Base-by-base conservation (phyloP, 1,140 invertebrate genomes). In the Mizuhopecten yessoensis region DNA sequence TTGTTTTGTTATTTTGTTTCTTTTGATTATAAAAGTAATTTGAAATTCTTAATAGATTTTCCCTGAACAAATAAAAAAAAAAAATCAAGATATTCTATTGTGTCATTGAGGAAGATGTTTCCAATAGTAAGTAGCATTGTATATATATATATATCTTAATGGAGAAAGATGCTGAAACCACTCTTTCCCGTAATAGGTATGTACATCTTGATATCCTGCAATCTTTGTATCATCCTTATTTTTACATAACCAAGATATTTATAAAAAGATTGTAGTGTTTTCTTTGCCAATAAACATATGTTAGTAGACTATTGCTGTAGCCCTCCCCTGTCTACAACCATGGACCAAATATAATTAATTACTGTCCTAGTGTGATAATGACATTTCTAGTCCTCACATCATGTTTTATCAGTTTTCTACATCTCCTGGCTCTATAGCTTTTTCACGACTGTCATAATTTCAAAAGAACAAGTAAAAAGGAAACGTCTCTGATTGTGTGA, bases 401-500 rank as follows among this genome's bases (percentile, higher is more conserved):
- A 75, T 29, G 29, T n/a, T 29, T 75, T 75, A 75, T 75, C 57
- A 75, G 23, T n/a, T 75, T n/a, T 75, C 57, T 75, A 75, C 57
- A 75, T 75, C 57, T 75, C 57, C 23, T 7, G 29, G 57, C 29
- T 75, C n/a, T 75, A 29, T n/a, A n/a, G 9, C 23, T 29, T 29
- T 75, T 75, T 75, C 57, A 75, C 17, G n/a, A 75, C 57, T 75
- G 57, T 75, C 57, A 75, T 75, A 75, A 17, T 75, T 75, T 29
- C 57, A 29, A 75, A 29, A 75, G 57, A 29, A 75, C 57, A 75
- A 75, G 57, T 75, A n/a, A 75, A 75, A 75, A 75, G n/a, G 57
- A 75, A 75, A 75, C 29, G 57, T 75, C 57, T 75, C 57, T 29
- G 57, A 75, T 75, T 75, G 57, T 75, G 57, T 29, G 57, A 75